Evolutionary conservation across 1,140 invertebrate genomes (phyloP), one percentile per base, ranked within the genome.

Genomic region (Drosophila repleta): DNA sequence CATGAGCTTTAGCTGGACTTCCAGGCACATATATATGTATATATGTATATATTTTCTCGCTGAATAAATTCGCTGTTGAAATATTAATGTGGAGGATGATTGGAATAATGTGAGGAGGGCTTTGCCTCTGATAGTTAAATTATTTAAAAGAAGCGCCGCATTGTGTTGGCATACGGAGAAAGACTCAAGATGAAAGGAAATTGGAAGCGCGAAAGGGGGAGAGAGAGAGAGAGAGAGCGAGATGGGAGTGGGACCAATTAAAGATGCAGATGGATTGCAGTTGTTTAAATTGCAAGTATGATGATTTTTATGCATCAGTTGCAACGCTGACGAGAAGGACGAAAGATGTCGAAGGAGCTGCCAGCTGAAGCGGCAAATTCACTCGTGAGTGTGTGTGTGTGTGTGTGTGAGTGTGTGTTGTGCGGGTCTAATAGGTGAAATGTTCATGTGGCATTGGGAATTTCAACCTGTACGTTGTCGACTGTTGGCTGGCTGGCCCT

Each of bases 191-290:
- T 3, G 10, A 35, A 43, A 43, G 2, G 39, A 17, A 43, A 8
- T 41, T 5, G 4, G 13, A 41, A 10, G 18, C 1, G 13, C n/a
- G 15, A 3, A 4, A 11, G 13, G 37, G 15, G 3, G 15, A 15
- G 39, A 43, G 39, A 17, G 15, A 2, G 6, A 17, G 1, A 7
- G 39, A 17, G 17, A 15, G 39, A 15, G 1, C 2, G 39, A 41
- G 39, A 4, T 41, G 39, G 41, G 46, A 29, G 8, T 24, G 39
- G 15, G 17, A 87, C 82, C 82, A 85, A 85, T 85, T 85, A 85
- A 85, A 87, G 82, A 85, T 85, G 82, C 82, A 85, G 82, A 85
- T 85, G 82, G 75, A 85, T 85, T 70, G 83, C 78, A 87, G 82
- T 85, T 85, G 79, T 85, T 85, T 85, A 87, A 85, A 82, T 82